Conservation (phyloP, 2,888 invertebrate genomes). For the Rhopalosiphum nymphaeae region DNA sequence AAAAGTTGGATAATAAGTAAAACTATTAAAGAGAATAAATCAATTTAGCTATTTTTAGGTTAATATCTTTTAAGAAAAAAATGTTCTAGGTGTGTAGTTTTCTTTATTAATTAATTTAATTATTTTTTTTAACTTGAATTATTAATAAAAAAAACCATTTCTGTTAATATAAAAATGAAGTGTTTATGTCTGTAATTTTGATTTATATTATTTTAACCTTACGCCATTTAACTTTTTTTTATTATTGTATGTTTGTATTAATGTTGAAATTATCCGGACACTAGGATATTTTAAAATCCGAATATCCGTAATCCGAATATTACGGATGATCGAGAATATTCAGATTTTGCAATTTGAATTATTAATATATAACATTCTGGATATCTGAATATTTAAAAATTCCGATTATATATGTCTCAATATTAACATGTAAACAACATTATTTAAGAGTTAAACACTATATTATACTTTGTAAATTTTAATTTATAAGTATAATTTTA, state of each 20-base stretch:
- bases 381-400: too few relatives aligned
- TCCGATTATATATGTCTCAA: too few relatives aligned
- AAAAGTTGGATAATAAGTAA: not conserved
- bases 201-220: not conserved
- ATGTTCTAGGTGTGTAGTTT: not conserved
- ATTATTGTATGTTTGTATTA: not conserved
- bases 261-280: too few relatives aligned
- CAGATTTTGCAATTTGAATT: too few relatives aligned
- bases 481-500: not conserved
- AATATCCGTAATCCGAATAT: too few relatives aligned
- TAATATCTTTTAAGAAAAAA: not conserved
- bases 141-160: too few relatives aligned
- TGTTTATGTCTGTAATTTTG: not conserved
- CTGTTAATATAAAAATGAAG: not conserved
- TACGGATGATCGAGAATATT: too few relatives aligned
- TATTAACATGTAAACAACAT: too few relatives aligned
- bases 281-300: too few relatives aligned
- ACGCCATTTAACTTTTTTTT: not conserved
- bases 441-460: too few relatives aligned
- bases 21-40: not conserved
- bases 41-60: not conserved
- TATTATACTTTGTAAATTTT: not conserved
- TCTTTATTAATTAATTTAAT: not conserved
- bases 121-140: not conserved
- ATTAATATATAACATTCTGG: too few relatives aligned